A percentile compares a stretch with the other conserved stretches of the same genome.
Conservation (phyloP, 2,113 vertebrate genomes). For the Abramis brama region DNA sequence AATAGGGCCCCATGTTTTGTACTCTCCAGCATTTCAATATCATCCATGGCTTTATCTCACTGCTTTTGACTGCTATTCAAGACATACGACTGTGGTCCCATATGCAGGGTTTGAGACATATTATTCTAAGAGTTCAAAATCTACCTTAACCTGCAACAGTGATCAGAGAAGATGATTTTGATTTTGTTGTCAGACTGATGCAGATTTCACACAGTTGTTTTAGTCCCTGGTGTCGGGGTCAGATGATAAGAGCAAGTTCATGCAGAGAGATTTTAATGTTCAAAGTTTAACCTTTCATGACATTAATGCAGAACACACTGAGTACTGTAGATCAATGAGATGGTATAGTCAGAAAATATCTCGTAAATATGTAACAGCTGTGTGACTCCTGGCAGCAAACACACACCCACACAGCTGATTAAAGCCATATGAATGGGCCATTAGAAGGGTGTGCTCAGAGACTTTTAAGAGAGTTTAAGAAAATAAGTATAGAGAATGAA, state of each 20-base stretch:
- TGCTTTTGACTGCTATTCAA: neutral
- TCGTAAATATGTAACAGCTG: slow-evolving; percentile 56
- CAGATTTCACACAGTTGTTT: neutral
- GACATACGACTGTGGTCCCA: neutral
- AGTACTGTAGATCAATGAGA: slow-evolving; percentile 30
- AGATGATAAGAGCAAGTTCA: neutral
- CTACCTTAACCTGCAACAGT: neutral
- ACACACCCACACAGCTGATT: slow-evolving; percentile 6
- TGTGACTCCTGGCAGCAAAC: slow-evolving; percentile 25
- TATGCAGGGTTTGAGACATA: neutral
- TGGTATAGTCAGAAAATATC: slow-evolving; percentile 47
- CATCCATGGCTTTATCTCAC: neutral
- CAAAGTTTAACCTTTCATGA: slow-evolving; percentile 27
- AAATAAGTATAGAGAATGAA: neutral
- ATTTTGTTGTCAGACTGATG: neutral
- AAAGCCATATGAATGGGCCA: slow-evolving; percentile 34
- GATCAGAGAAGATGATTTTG: neutral
- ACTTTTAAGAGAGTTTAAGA: neutral
- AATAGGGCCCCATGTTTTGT: neutral
- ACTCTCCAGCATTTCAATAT: neutral
- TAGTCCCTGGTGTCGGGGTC: neutral
- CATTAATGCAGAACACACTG: slow-evolving; percentile 27
- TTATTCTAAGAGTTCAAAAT: neutral
- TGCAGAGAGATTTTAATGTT: neutral
- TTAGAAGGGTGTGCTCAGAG: neutral